Percentiles rank a stretch among this genome's conserved stretches.
Evolutionary conservation across 2,113 vertebrate genomes (phyloP).

Genomic region (Neofelis nebulosa): DNA sequence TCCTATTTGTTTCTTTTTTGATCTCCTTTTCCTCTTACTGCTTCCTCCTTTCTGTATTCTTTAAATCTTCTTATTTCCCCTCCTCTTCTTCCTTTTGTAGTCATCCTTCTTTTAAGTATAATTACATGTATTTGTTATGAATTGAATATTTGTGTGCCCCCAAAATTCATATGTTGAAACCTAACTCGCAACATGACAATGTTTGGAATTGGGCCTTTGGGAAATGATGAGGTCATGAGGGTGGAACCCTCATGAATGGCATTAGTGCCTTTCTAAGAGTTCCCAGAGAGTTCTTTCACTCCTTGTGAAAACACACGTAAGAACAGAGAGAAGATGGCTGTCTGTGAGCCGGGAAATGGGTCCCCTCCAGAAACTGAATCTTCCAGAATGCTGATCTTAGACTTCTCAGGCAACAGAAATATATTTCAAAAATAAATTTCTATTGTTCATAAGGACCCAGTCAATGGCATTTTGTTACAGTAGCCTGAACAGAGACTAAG

Average conservation of each 20-base stretch:
- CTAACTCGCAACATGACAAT: background rate
- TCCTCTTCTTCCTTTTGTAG: background rate
- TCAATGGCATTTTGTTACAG: background rate
- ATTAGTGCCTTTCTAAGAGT: background rate
- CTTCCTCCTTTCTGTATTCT: background rate
- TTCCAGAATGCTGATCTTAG: background rate
- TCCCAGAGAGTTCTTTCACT: no score
- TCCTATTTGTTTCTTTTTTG: background rate
- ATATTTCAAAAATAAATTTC: background rate
- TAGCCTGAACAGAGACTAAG: background rate
- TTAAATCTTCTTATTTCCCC: background rate
- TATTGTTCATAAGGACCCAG: background rate
- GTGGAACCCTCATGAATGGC: background rate
- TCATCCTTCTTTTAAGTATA: background rate
- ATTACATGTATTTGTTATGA: background rate
- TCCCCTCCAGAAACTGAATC: background rate
- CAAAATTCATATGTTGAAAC: background rate
- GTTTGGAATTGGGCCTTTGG: background rate
- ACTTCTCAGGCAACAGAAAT: background rate
- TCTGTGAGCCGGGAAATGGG: background rate
- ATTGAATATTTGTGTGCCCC: background rate
- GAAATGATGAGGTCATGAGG: background rate
- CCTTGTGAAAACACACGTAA: background rate
- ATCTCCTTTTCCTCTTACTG: background rate
- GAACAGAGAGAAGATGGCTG: background rate